Conservation (phyloP, 2,797 vertebrate genomes). For the Cynopterus sphinx region DNA sequence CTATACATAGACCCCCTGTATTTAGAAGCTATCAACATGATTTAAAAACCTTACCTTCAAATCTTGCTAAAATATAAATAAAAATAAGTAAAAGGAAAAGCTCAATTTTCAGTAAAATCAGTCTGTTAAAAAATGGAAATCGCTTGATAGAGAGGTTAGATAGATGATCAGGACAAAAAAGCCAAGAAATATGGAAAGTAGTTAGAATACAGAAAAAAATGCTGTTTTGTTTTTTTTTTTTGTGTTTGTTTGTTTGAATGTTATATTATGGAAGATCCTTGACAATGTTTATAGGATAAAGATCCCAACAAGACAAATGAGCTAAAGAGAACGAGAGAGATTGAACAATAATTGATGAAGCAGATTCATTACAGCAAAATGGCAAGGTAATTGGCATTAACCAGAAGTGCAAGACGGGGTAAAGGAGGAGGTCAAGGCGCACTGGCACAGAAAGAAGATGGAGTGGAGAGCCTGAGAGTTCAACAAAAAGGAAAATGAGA, state of each 20-base stretch:
- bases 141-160: not conserved
- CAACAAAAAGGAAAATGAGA: not conserved
- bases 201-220: not conserved
- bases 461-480: not conserved
- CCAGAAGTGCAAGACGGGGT: not conserved
- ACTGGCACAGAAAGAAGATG: not conserved
- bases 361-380: not conserved
- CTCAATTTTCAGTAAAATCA: not conserved
- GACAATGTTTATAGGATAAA: not conserved
- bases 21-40: not conserved
- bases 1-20: not conserved
- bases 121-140: not conserved
- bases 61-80: not conserved
- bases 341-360: not conserved
- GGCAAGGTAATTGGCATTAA: not conserved
- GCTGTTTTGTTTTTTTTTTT: not conserved
- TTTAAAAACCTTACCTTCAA: conserved; percentile 17
- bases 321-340: not conserved
- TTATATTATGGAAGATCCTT: not conserved
- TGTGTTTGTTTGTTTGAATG: not conserved
- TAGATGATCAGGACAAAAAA: not conserved
- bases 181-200: not conserved
- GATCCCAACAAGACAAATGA: not conserved
- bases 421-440: not conserved
- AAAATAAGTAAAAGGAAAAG: not conserved